Percentiles rank a stretch among this genome's conserved stretches.
Evolutionary conservation across 2,888 invertebrate species (phyloP).

Genomic region (Mechanitis mazaeus): DNA sequence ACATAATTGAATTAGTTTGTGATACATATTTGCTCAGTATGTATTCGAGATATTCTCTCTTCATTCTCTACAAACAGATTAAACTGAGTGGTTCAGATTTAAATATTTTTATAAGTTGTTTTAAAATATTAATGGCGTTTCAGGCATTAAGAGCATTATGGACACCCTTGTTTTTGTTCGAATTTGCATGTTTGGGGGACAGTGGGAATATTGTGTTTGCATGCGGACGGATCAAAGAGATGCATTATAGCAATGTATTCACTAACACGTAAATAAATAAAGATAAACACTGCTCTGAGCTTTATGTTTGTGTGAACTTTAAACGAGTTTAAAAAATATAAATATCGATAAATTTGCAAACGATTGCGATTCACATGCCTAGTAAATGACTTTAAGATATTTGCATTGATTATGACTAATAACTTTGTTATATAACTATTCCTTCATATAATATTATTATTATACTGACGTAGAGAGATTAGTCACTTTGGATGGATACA

Average conservation of each 20-base stretch:
- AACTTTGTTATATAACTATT: no score
- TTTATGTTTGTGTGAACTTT: slow-evolving; percentile 18
- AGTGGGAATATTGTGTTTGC: slow-evolving; percentile 45
- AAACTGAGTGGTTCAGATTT: slow-evolving; percentile 44
- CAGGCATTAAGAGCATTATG: slow-evolving; percentile 67
- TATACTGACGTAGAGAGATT: no score
- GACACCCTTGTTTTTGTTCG: slow-evolving; percentile 68
- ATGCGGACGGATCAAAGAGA: slow-evolving; percentile 54
- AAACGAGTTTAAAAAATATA: slow-evolving; percentile 16
- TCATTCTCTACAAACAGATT: slow-evolving; percentile 35
- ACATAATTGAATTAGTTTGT: no score
- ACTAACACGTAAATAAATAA: slow-evolving; percentile 73
- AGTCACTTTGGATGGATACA: no score
- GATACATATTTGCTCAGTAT: not conserved
- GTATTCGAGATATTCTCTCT: not conserved
- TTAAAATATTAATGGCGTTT: slow-evolving; percentile 73
- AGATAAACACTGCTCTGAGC: slow-evolving; percentile 50
- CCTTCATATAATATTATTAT: no score
- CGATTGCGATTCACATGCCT: slow-evolving; percentile 9
- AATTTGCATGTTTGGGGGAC: slow-evolving; percentile 60
- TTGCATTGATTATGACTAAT: no score
- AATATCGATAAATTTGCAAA: slow-evolving; percentile 15
- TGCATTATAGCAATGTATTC: slow-evolving; percentile 66
- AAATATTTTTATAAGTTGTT: slow-evolving; percentile 69
- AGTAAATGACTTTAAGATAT: not conserved